Percentiles rank a stretch among this genome's conserved stretches.
Conservation (phyloP, 2,113 vertebrate genomes). For the Brachyhypopomus occidentalis region DNA sequence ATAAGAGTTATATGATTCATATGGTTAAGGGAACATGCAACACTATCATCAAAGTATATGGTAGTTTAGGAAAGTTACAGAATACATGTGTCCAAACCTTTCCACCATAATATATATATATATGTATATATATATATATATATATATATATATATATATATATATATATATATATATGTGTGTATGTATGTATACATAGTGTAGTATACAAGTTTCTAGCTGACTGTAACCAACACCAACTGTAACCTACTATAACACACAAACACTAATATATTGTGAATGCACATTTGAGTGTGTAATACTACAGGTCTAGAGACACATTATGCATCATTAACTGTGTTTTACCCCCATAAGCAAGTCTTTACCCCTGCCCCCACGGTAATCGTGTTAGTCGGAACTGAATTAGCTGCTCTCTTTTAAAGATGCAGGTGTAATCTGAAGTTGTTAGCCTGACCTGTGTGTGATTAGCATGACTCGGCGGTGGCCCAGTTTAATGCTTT, state of each 20-base stretch:
- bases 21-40: too few relatives aligned
- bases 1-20: too few relatives aligned
- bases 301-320: background rate
- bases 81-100: too few relatives aligned
- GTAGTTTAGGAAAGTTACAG: too few relatives aligned
- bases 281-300: background rate
- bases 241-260: background rate
- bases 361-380: background rate
- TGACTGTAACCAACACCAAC: too few relatives aligned
- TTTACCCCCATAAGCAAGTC: background rate
- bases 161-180: too few relatives aligned
- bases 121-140: too few relatives aligned
- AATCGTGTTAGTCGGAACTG: conserved; percentile 7
- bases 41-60: too few relatives aligned
- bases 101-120: too few relatives aligned
- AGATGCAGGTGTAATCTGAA: background rate
- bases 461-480: conserved; percentile 32
- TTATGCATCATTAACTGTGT: background rate
- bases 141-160: too few relatives aligned
- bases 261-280: background rate
- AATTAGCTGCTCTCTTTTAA: background rate
- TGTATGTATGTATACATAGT: too few relatives aligned
- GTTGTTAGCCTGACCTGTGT: background rate
- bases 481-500: conserved; percentile 16
- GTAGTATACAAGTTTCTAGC: too few relatives aligned